Evolutionary conservation across 1,140 invertebrate genomes (phyloP), one percentile per base, ranked within the genome.

Genomic region (Parasteatoda tepidariorum): DNA sequence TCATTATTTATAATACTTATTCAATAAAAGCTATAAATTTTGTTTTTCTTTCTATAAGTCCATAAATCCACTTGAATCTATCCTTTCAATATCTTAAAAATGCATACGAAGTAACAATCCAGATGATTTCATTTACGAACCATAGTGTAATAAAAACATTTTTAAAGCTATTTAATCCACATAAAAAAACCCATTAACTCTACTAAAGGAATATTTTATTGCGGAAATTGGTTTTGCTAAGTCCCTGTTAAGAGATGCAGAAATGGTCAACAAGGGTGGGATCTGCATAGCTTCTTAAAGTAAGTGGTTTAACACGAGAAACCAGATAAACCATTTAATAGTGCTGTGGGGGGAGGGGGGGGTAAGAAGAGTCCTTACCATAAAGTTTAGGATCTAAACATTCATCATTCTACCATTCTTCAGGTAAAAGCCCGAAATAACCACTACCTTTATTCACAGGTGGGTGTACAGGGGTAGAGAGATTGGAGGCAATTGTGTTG

Each of bases 301-400:
- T 79, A 68, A 79, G 64, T 79, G 76, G 76, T 68, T 79, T 68
- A 79, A 79, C 76, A 79, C 9, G 62, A 41, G 48, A 75, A 79
- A 79, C 62, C 62, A 67, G 76, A 67, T 79, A 68, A 64, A 79
- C 64, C 74, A 78, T 78, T 78, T 78, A 78, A 78, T 78, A 59
- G 61, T 28, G 22, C 73, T 34, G 54, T 71, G 57, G 30, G 30
- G 30, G n/a, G 55, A 2, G 28, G 4, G 24, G 2, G 13, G 24
- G 7, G 66, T 34, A 66, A 66, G n/a, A 9, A 22, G 13, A 41
- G 5, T 41, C 38, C 38, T 5, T 18, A 22, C 24, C 48, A 64
- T 76, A 34, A 54, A 64, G 34, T 76, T 48, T 31, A 41, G 38
- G 13, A 5, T 41, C 38, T 41, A 41, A 31, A 76, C 34, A 76